These are phyloP conservation scores for Boloria selene DNA, from an alignment of 2,888 invertebrate species.

Conservation along the genomic window DNA sequence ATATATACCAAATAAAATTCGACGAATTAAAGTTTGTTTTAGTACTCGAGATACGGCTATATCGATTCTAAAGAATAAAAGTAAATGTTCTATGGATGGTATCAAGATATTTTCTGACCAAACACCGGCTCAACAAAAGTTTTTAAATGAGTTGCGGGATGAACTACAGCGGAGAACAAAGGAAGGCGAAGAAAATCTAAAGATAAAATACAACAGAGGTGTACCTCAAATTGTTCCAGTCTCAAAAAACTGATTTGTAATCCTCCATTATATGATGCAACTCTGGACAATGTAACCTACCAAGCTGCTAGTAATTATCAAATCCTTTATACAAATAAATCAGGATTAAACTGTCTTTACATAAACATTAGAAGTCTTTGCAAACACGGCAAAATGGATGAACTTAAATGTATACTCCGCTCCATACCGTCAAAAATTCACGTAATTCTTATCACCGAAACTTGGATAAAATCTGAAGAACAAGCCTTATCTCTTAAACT, in stretches of 20 bases:
- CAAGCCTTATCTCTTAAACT: neutral
- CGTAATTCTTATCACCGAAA: neutral
- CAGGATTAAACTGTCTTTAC: neutral
- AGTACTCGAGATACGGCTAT: neutral
- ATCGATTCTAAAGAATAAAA: neutral
- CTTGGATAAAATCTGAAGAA: constrained; percentile 2
- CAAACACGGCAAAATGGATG: neutral
- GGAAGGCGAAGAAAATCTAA: neutral
- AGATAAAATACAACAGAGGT: neutral
- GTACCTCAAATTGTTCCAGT: neutral
- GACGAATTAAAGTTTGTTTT: neutral
- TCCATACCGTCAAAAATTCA: too few species aligned
- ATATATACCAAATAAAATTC: too few species aligned
- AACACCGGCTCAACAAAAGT: neutral
- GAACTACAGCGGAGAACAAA: neutral
- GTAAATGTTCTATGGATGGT: neutral
- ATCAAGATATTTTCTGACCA: neutral
- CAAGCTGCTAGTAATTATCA: too few species aligned
- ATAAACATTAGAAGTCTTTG: neutral
- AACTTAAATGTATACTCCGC: neutral
- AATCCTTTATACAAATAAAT: neutral
- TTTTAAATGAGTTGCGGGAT: neutral
- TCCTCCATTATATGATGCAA: too few species aligned
- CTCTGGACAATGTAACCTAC: too few species aligned
- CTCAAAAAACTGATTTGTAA: too few species aligned